Conservation (phyloP, 2,888 invertebrate genomes). For the Eupithecia vulgata region DNA sequence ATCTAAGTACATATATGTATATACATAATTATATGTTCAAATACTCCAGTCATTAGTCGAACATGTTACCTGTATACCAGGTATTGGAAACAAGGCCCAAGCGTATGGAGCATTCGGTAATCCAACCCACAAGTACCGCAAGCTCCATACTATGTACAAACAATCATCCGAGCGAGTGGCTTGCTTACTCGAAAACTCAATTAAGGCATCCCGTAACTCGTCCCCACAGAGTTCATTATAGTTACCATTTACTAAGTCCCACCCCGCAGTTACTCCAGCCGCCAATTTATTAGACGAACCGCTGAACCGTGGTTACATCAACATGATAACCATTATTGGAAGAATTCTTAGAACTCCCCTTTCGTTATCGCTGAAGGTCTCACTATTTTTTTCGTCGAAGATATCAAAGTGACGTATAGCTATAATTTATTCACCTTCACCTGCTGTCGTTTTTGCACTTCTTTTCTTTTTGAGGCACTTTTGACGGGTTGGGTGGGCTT, state of each 20-base stretch:
- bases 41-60: background rate
- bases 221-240: constrained; percentile 23
- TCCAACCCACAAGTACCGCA: constrained; percentile 20
- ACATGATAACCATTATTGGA: constrained; percentile 41
- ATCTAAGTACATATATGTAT: background rate
- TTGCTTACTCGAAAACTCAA: constrained; percentile 61
- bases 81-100: constrained; percentile 6
- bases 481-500: constrained; percentile 68
- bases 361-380: constrained; percentile 30
- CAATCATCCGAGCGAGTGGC: constrained; percentile 47
- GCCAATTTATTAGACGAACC: constrained; percentile 60
- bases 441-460: constrained; percentile 55
- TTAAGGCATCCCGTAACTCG: constrained; percentile 61
- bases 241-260: constrained; percentile 25
- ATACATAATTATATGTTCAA: background rate
- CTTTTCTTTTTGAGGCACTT: constrained; percentile 49
- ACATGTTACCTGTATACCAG: constrained; percentile 1
- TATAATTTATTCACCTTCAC: constrained; percentile 62
- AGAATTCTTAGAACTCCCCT: constrained; percentile 39
- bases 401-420: constrained; percentile 34
- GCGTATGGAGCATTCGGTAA: constrained; percentile 17
- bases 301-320: constrained; percentile 47
- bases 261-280: constrained; percentile 47
- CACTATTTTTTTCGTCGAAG: constrained; percentile 40
- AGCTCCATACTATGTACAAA: constrained; percentile 34